Base-by-base conservation (phyloP, 2,113 vertebrate species). In the Ammodytes dubius region DNA sequence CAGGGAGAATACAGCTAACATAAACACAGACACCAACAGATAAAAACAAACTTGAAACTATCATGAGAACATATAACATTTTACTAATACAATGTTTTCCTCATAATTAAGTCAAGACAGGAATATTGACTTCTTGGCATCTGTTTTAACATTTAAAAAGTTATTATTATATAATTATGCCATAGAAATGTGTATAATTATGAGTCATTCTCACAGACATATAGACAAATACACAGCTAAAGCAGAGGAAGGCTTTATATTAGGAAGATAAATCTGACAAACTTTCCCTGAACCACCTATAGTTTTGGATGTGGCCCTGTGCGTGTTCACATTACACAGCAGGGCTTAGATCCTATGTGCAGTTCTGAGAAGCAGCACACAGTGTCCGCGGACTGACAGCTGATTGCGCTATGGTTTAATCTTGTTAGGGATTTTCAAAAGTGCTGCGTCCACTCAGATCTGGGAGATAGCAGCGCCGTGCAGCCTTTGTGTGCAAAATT, bases 391-490 rank as follows among this genome's bases (percentile, higher is more conserved):
- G 86, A 87, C 84, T 91, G 91, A 94, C 91, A 91, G 88, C 91
- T 91, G 92, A 93, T 93, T 79, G 90, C 91, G 69, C 88, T 84
- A 85, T 82, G 90, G 77, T 94, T 90, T 95, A 95, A 95, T 95
- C 94, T 94, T 86, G 91, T 95, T 93, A 94, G 91, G 93, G 93
- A 93, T 94, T 95, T 95, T 93, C 93, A 94, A 95, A 95, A 95
- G 93, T 95, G 94, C 94, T 95, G 94, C 79, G 91, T 95, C 93
- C 93, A 91, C 91, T 91, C 87, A 87, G 94, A 95, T 95, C 84
- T 90, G 93, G 27, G 83, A 92, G 92, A 95, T 95, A 95, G 87
- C 61, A 87, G 90, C 49, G 45, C 88, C 66, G 66, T 77, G 78
- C 80, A 64, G 90, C 88, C 93, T 91, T 94, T 95, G 93, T 95